phyloP scores from a whole-genome alignment of 2,888 invertebrate species.

The Mythimna impura region DNA sequence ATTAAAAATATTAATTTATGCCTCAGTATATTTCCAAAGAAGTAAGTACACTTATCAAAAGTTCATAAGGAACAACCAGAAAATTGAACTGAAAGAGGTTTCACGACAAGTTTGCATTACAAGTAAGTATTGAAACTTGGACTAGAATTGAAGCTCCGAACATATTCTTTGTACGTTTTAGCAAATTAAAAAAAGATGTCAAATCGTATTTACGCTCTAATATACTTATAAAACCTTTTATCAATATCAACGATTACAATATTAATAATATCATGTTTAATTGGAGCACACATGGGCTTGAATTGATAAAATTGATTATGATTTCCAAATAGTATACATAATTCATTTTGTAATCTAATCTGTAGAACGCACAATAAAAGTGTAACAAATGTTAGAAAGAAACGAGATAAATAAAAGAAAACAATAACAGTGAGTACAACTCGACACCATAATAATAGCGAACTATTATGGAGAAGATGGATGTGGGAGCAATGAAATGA shows the following conservation, averaged over 20 bases:
- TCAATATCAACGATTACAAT: constrained; percentile 54
- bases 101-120: not conserved
- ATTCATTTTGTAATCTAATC: constrained; percentile 68
- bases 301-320: constrained; percentile 63
- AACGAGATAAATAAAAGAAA: constrained; percentile 31
- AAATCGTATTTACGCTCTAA: constrained; percentile 29
- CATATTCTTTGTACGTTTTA: not conserved
- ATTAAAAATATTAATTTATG: constrained; percentile 50
- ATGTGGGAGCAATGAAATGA: constrained; percentile 20
- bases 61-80: not conserved
- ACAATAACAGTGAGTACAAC: constrained; percentile 21
- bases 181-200: constrained; percentile 23
- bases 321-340: constrained; percentile 51
- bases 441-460: constrained; percentile 2
- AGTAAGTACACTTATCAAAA: not conserved
- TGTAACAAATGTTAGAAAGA: constrained; percentile 19
- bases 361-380: constrained; percentile 14
- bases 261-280: constrained; percentile 61
- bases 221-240: constrained; percentile 41
- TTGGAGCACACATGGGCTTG: constrained; percentile 68
- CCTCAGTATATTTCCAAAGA: constrained; percentile 9
- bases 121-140: not conserved
- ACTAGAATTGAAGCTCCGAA: not conserved
- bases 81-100: not conserved
- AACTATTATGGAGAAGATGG: not conserved